Evolutionary conservation across 2,797 vertebrate genomes (phyloP), one percentile per base, ranked within the genome.

Genomic region (Borostomias antarcticus): DNA sequence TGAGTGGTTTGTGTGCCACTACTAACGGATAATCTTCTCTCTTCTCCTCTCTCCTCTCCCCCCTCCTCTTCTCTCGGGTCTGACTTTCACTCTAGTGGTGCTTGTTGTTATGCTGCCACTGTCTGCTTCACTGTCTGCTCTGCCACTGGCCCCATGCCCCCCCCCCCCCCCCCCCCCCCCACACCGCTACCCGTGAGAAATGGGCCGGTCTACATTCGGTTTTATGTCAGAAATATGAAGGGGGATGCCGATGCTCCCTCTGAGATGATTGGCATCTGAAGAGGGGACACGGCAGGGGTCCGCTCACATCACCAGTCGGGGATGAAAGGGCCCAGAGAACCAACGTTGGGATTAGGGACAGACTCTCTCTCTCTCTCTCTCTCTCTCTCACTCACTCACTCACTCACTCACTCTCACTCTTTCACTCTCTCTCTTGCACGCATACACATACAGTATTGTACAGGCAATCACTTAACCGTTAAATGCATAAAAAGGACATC

Each of bases 151-250:
- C 32, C 9, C 32, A 23, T 32, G 26, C 13, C 29, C 33, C 28
- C 58, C 10, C 48, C 9, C 19, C 48, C 48, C 21, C 17, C 19
- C 13, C 2, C 13, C 21, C 48, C 8, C 13, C 26, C 29, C 26
- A 29, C n/a, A 28, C 28, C 28, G 51, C 11, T 21, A 5, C 23
- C 21, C 25, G 17, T 13, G 1, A 15, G 26, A 29, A 29, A 28
- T 54, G 26, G 29, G 26, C 26, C 25, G 25, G 7, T 30, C 52
- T 30, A 13, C 17, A 23, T 58, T 57, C 56, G 13, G n/a, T 37
- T 58, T 37, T 58, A 58, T 58, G 30, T 33, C 56, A 58, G 9
- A n/a, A 33, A 58, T 58, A 21, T 58, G 32, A 58, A 37, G 56
- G n/a, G 56, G 30, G 56, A 23, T 35, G 56, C 56, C 56, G 32